Evolutionary conservation across 2,113 vertebrate genomes (phyloP).

Genomic region (Athene noctua): DNA sequence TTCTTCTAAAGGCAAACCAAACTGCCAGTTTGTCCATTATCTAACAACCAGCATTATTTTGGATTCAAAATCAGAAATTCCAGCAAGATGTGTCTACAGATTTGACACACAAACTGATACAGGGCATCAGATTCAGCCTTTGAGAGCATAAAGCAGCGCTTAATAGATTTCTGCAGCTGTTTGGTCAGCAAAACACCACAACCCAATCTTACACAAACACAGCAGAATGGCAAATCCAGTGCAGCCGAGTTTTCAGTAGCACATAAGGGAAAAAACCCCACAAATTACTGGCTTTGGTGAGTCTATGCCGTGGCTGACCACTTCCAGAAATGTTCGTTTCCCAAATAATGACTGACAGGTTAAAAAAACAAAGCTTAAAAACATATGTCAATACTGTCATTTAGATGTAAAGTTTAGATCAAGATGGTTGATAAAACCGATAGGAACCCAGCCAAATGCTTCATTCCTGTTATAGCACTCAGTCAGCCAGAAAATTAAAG

Average conservation of each 20-base stretch:
- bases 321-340: not conserved
- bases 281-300: not conserved
- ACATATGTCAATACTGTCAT: not conserved
- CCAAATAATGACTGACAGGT: not conserved
- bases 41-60: not conserved
- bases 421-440: not conserved
- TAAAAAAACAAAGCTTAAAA: not conserved
- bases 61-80: not conserved
- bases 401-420: not conserved
- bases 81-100: not conserved
- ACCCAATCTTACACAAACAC: not conserved
- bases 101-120: not conserved
- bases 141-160: not conserved
- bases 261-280: not conserved
- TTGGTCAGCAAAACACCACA: not conserved
- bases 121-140: not conserved
- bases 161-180: not conserved
- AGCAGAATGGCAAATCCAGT: not conserved
- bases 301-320: not conserved
- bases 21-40: not conserved
- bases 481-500: not conserved
- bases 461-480: not conserved
- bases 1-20: not conserved
- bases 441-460: not conserved
- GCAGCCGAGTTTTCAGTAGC: not conserved